Percentiles rank a stretch among this genome's conserved stretches.
phyloP scores from a whole-genome alignment of 2,888 invertebrate species.

The Mechanitis messenoides region DNA sequence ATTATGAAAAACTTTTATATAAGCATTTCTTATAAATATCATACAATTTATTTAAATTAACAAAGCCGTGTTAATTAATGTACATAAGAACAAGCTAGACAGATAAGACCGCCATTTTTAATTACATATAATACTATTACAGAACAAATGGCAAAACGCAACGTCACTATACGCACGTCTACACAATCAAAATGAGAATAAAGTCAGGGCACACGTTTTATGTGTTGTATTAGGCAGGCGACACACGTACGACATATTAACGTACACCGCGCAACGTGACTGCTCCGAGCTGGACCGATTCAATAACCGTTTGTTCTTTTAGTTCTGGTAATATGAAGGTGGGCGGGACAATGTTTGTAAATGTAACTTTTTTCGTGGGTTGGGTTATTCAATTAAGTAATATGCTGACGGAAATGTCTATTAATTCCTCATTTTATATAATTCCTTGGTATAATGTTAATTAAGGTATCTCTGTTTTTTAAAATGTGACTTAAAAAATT shows the following conservation, averaged over 20 bases:
- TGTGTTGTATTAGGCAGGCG: slow-evolving; percentile 50
- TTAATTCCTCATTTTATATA: too few relatives aligned
- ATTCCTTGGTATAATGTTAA: too few relatives aligned
- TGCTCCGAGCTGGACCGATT: slow-evolving; percentile 41
- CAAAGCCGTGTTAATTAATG: too few relatives aligned
- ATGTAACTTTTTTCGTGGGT: slow-evolving; percentile 2
- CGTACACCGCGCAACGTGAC: slow-evolving; percentile 66
- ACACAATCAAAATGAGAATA: slow-evolving; percentile 65
- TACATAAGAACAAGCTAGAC: too few relatives aligned
- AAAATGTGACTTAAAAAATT: too few relatives aligned
- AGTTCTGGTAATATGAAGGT: slow-evolving; percentile 27
- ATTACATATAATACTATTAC: slow-evolving; percentile 1
- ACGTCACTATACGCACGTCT: slow-evolving; percentile 53
- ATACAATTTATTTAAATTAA: too few relatives aligned
- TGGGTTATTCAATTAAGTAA: neutral
- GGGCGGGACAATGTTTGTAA: slow-evolving; percentile 2
- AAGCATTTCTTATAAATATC: too few relatives aligned
- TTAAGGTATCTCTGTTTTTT: too few relatives aligned
- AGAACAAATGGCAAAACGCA: slow-evolving; percentile 29
- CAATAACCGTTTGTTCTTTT: slow-evolving; percentile 46
- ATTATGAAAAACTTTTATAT: too few relatives aligned
- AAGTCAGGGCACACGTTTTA: slow-evolving; percentile 43
- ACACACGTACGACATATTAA: slow-evolving; percentile 65
- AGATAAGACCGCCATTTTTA: neutral
- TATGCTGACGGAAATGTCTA: neutral